Percentiles rank a stretch among this genome's conserved stretches.
Evolutionary conservation across 2,888 invertebrate genomes (phyloP).

Genomic region (Dexiosoma caninum): DNA sequence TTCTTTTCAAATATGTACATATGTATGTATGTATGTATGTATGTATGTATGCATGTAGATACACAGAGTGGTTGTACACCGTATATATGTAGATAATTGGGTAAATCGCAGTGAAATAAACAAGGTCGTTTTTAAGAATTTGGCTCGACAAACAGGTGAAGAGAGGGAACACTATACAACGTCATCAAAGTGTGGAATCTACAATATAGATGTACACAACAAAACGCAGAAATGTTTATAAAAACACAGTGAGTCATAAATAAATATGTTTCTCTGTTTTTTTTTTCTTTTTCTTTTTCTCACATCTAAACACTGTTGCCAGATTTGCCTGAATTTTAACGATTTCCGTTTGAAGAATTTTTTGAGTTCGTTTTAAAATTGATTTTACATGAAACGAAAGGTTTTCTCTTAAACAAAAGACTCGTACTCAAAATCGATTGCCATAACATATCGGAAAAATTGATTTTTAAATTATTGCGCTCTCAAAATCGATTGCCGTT

Average conservation of each 20-base stretch:
- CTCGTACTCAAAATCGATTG: too few species aligned
- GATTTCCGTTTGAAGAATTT: too few species aligned
- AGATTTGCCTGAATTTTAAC: background rate
- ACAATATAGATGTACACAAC: constrained; percentile 18
- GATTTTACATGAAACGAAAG: too few species aligned
- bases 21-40: background rate
- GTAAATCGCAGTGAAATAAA: constrained; percentile 30
- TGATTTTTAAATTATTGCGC: too few species aligned
- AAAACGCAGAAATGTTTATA: constrained; percentile 9
- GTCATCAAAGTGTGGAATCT: constrained; percentile 34
- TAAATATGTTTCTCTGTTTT: background rate
- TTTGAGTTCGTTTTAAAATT: too few species aligned
- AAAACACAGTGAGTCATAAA: constrained; percentile 43
- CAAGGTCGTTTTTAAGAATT: constrained; percentile 43
- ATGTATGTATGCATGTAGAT: background rate
- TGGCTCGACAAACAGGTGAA: background rate
- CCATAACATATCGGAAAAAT: too few species aligned
- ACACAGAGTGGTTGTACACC: background rate
- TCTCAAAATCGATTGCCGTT: too few species aligned
- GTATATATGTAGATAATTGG: constrained; percentile 28
- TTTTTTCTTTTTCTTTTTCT: background rate
- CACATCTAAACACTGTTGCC: background rate
- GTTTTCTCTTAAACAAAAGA: too few species aligned
- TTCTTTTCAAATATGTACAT: background rate
- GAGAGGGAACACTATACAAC: constrained; percentile 18